A percentile compares a stretch with the other conserved stretches of the same genome.
Evolutionary conservation across 2,113 vertebrate species (phyloP).

Genomic region (Syngnathoides biaculeatus): DNA sequence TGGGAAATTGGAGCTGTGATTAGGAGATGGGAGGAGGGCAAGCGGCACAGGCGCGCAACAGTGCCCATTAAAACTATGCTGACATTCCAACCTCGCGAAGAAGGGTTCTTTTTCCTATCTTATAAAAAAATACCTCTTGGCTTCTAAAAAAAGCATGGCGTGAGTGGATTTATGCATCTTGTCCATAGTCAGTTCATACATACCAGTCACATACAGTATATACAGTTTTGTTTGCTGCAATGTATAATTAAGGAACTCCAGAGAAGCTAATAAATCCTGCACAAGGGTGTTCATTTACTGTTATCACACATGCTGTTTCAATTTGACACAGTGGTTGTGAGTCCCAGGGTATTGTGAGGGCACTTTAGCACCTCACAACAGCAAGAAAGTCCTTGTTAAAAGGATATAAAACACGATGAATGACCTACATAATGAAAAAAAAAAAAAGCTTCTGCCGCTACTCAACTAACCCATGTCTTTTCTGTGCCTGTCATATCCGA

Average conservation of each 20-base stretch:
- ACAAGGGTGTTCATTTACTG: not conserved
- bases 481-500: not conserved
- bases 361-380: slow-evolving; percentile 10
- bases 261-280: slow-evolving; percentile 23
- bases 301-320: slow-evolving; percentile 25
- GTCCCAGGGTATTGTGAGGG: slow-evolving; percentile 28
- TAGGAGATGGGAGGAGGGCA: not conserved
- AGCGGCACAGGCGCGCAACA: slow-evolving; percentile 8
- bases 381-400: slow-evolving; percentile 31
- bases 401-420: slow-evolving; percentile 25
- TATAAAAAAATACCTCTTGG: not conserved
- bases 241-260: slow-evolving; percentile 14
- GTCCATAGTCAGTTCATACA: not conserved
- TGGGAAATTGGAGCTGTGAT: slow-evolving; percentile 47
- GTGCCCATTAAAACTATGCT: slow-evolving; percentile 18
- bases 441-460: not conserved
- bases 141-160: not conserved
- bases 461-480: not conserved
- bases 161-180: not conserved
- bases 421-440: not conserved
- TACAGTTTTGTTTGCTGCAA: slow-evolving; percentile 7
- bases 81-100: slow-evolving; percentile 9
- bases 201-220: not conserved
- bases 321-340: slow-evolving; percentile 22
- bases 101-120: not conserved